These are phyloP conservation scores for Sarcophaga caerulescens DNA, from an alignment of 2,888 invertebrate species.

Conservation along the genomic window DNA sequence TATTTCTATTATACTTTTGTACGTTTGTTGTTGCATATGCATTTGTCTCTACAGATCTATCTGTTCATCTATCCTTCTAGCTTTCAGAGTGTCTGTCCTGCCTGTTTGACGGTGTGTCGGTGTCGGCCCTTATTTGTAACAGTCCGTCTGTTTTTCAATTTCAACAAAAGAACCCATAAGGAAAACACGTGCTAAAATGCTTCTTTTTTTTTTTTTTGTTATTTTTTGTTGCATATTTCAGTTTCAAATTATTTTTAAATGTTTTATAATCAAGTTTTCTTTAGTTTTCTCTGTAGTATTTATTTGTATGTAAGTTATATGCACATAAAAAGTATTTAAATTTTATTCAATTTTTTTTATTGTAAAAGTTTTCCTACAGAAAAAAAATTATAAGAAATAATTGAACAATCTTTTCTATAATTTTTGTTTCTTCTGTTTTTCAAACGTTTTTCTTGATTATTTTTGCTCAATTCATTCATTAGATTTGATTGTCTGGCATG, in stretches of 20 bases:
- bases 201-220: background rate
- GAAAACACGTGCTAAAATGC: constrained; percentile 60
- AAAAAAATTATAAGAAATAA: background rate
- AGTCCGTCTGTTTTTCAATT: constrained; percentile 48
- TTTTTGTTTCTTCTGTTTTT: background rate
- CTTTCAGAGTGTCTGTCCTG: background rate
- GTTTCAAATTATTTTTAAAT: constrained; percentile 33
- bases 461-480: constrained; percentile 34
- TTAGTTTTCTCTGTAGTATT: background rate
- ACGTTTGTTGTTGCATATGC: too few species aligned
- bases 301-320: too few species aligned
- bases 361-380: constrained; percentile 1
- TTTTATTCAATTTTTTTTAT: background rate
- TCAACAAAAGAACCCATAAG: constrained; percentile 47
- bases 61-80: background rate
- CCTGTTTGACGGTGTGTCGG: constrained; percentile 3
- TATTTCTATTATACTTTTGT: background rate
- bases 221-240: background rate
- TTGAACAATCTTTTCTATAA: background rate
- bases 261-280: constrained; percentile 35
- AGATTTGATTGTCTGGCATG: constrained; percentile 37
- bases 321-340: constrained; percentile 22
- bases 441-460: background rate
- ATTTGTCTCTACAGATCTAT: background rate
- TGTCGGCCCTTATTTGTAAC: background rate